These are phyloP conservation scores for Zaprionus gabonicus DNA, from an alignment of 1,140 invertebrate species.

Conservation along the genomic window DNA sequence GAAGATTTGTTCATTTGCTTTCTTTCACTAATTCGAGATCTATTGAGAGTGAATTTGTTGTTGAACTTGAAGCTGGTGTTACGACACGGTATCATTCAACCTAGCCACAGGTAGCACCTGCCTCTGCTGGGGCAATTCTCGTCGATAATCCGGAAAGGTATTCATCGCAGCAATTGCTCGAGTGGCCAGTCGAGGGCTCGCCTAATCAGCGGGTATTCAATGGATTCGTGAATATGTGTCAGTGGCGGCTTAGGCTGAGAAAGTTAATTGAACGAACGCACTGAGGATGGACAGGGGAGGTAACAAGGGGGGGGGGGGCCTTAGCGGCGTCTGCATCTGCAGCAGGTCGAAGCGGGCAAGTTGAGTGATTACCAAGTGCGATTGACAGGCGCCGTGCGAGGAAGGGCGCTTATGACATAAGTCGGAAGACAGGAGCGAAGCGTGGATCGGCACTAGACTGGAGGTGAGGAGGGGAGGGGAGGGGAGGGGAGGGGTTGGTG, in stretches of 20 bases:
- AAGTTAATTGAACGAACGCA: conserved; percentile 1
- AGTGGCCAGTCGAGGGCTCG: background rate
- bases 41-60: background rate
- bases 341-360: background rate
- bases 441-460: background rate
- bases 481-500: background rate
- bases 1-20: no score
- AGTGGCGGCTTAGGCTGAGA: background rate
- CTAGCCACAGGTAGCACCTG: background rate
- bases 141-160: background rate
- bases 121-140: background rate
- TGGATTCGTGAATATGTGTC: conserved; percentile 5
- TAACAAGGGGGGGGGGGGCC: no score
- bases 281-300: background rate
- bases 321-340: no score
- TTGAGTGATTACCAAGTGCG: background rate
- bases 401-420: background rate
- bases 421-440: background rate
- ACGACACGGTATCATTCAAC: background rate
- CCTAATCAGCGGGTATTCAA: conserved; percentile 3
- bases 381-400: background rate
- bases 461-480: no score
- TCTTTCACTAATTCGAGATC: background rate
- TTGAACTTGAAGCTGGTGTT: background rate
- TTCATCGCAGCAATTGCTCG: background rate